Evolutionary conservation across 2,113 vertebrate genomes (phyloP), one percentile per base, ranked within the genome.

Genomic region (Microtus ochrogaster): DNA sequence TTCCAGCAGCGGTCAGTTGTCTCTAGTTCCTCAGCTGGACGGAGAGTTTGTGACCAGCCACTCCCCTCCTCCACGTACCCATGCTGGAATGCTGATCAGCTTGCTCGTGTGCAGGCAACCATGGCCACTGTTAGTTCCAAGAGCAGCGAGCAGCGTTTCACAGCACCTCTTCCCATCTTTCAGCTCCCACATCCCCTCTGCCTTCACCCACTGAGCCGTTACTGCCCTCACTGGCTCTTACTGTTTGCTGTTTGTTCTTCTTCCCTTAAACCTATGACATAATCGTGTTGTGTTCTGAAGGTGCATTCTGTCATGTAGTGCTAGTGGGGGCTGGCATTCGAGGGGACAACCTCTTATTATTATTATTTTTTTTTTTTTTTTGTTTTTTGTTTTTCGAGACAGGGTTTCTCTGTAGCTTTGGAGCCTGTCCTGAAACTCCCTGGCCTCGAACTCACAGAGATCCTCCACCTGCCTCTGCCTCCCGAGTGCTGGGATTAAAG

Each of bases 231-330:
- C 10, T n/a, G 3, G 6, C 30, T 22, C 16, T 49, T 22, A 33
- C 13, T 68, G 30, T 68, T 68, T 66, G 11, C 33, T 66, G 7
- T 26, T 26, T 63, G 61, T 33, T 89, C 84, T 74, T 58, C 4
- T 39, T 30, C 44, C 85, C 39, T 94, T 49, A 33, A 90, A 41
- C 63, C 49, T 72, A 78, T n/a, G 36, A 47, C 58, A 77, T 52
- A 58, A 63, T 72, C 52, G 30, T n/a, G 30, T 90, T 93, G 52
- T 91, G 65, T 93, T 72, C 26, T 83, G 79, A 24, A 87, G 66
- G 65, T 24, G 65, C 47, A 55, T 36, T 44, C 2, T 41, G 17
- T 84, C 87, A 70, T 88, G 63, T 92, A 55, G 88, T 30, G 9
- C 41, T 63, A 78, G n/a, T 26, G 41, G 39, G 41, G 9, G 72